Percentiles rank a stretch among this genome's conserved stretches.
phyloP scores from a whole-genome alignment of 2,888 invertebrate species.

The Cyclophora punctaria region DNA sequence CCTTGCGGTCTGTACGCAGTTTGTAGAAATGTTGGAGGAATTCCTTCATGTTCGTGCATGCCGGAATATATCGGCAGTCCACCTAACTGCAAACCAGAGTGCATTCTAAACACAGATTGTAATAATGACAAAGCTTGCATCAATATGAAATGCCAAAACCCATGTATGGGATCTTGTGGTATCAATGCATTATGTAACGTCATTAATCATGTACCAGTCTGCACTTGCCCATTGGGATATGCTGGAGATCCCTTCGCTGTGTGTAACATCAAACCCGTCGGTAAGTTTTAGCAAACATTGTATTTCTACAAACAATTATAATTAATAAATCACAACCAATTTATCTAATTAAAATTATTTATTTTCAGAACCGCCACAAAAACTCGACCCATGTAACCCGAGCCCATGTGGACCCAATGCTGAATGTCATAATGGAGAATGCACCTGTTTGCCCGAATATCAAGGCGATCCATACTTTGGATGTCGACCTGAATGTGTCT shows the following conservation, averaged over 20 bases:
- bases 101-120: constrained; percentile 84
- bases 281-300: constrained; percentile 26
- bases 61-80: constrained; percentile 80
- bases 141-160: constrained; percentile 84
- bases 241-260: constrained; percentile 85
- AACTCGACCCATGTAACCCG: constrained; percentile 80
- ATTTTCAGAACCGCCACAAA: constrained; percentile 45
- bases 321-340: no score
- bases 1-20: constrained; percentile 85
- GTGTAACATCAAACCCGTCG: constrained; percentile 74
- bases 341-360: no score
- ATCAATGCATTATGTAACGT: constrained; percentile 82
- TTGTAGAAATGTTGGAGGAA: constrained; percentile 70
- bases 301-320: no score
- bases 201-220: constrained; percentile 84
- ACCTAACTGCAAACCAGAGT: constrained; percentile 84
- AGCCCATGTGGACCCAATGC: constrained; percentile 88
- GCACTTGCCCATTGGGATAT: constrained; percentile 77
- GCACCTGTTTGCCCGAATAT: constrained; percentile 84
- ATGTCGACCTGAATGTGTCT: constrained; percentile 87
- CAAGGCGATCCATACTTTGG: constrained; percentile 85
- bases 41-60: constrained; percentile 80
- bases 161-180: constrained; percentile 86
- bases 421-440: constrained; percentile 81
- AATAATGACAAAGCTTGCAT: constrained; percentile 83